phyloP scores from a whole-genome alignment of 2,113 vertebrate genomes.

The Rousettus leschenaultii region DNA sequence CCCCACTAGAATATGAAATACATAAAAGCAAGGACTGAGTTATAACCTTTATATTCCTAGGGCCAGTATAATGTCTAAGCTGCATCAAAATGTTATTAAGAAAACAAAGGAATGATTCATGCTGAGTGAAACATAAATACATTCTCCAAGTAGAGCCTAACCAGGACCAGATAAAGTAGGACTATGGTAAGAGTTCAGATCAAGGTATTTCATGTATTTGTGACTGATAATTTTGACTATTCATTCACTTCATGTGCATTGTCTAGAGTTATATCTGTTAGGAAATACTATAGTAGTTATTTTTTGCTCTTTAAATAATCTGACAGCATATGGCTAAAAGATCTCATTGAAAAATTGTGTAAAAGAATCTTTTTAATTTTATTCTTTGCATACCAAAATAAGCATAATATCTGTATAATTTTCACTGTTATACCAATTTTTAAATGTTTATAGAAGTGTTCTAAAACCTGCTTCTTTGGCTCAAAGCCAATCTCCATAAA shows the following conservation, averaged over 20 bases:
- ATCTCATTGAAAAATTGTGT: neutral
- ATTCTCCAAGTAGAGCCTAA: neutral
- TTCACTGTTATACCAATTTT: neutral
- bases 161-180: neutral
- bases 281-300: neutral
- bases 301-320: slow-evolving; percentile 2
- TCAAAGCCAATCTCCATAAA: neutral
- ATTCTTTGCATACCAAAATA: slow-evolving; percentile 14
- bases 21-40: neutral
- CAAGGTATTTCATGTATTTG: neutral
- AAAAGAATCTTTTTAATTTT: slow-evolving; percentile 16
- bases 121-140: neutral
- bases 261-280: slow-evolving; percentile 1
- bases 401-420: neutral
- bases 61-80: neutral
- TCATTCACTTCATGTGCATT: neutral
- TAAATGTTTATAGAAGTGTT: neutral
- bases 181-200: neutral
- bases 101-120: neutral
- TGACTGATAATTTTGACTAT: neutral
- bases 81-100: neutral
- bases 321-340: neutral
- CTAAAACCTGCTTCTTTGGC: neutral
- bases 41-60: neutral
- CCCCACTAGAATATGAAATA: neutral